These are phyloP conservation scores for Notothenia coriiceps DNA, from an alignment of 2,113 vertebrate genomes.

Conservation along the genomic window DNA sequence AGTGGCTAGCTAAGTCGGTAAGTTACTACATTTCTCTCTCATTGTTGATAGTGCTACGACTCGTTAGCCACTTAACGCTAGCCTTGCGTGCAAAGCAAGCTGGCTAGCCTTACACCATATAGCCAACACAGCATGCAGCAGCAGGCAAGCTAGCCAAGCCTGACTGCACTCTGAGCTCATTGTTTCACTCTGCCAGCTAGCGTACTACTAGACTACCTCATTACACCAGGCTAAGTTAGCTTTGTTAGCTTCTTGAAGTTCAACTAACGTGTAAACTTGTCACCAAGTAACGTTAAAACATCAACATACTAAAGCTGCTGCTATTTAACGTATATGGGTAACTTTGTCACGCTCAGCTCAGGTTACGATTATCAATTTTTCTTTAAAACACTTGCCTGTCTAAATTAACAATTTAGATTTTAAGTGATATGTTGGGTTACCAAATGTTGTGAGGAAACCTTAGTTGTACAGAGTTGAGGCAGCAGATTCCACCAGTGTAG, in stretches of 20 bases:
- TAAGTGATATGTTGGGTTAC: background rate
- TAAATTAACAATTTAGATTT: background rate
- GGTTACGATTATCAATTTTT: background rate
- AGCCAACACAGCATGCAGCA: slow-evolving; percentile 67
- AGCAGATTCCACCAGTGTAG: slow-evolving; percentile 47
- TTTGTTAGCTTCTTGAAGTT: slow-evolving; percentile 31
- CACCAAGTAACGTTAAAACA: background rate
- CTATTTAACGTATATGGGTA: background rate
- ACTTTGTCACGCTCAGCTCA: background rate
- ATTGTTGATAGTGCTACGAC: slow-evolving; percentile 62
- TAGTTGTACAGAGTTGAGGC: slow-evolving; percentile 3
- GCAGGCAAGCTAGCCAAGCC: slow-evolving; percentile 61
- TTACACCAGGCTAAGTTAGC: slow-evolving; percentile 50
- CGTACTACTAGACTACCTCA: slow-evolving; percentile 53
- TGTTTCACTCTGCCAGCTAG: slow-evolving; percentile 71
- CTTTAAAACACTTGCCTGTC: background rate
- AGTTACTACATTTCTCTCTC: slow-evolving; percentile 62
- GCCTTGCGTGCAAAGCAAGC: slow-evolving; percentile 60
- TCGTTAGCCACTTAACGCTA: slow-evolving; percentile 65
- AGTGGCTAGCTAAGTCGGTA: slow-evolving; percentile 77
- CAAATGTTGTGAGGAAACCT: background rate
- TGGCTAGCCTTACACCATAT: slow-evolving; percentile 42
- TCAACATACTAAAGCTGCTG: background rate
- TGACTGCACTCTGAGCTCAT: slow-evolving; percentile 72
- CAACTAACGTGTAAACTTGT: background rate